A percentile compares a stretch with the other conserved stretches of the same genome.
phyloP scores from a whole-genome alignment of 2,888 invertebrate species.

The Sinotaia quadrata region DNA sequence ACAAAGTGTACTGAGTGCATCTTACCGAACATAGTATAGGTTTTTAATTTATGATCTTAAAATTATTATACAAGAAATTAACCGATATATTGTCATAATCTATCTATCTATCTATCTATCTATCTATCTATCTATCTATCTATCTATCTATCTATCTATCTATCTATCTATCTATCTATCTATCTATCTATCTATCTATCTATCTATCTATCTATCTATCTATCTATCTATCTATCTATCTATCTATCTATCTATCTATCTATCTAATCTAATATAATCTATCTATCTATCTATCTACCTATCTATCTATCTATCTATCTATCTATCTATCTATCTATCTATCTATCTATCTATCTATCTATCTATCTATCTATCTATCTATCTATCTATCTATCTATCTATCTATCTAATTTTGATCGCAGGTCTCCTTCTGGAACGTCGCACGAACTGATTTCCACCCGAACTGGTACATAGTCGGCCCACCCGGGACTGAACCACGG shows the following conservation, averaged over 20 bases:
- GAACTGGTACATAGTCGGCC: constrained; percentile 45
- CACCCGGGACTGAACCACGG: constrained; percentile 27
- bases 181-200: constrained; percentile 16
- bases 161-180: constrained; percentile 5
- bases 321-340: constrained; percentile 16
- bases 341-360: constrained; percentile 6
- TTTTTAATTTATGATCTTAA: too few relatives aligned
- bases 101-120: not conserved
- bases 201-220: constrained; percentile 17
- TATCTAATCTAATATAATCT: too few relatives aligned
- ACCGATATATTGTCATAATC: not conserved
- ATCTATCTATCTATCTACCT: too few relatives aligned
- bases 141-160: not conserved
- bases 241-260: not conserved
- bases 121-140: not conserved
- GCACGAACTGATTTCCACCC: constrained; percentile 53
- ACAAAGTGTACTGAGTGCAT: too few relatives aligned
- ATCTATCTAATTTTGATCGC: constrained; percentile 12
- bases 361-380: constrained; percentile 2
- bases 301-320: too few relatives aligned
- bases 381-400: not conserved
- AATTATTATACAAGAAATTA: too few relatives aligned
- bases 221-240: constrained; percentile 14
- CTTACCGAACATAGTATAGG: too few relatives aligned
- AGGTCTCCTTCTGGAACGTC: constrained; percentile 45